These are phyloP conservation scores for Tetramorium alpestre DNA, from an alignment of 1,140 invertebrate genomes.

Conservation along the genomic window DNA sequence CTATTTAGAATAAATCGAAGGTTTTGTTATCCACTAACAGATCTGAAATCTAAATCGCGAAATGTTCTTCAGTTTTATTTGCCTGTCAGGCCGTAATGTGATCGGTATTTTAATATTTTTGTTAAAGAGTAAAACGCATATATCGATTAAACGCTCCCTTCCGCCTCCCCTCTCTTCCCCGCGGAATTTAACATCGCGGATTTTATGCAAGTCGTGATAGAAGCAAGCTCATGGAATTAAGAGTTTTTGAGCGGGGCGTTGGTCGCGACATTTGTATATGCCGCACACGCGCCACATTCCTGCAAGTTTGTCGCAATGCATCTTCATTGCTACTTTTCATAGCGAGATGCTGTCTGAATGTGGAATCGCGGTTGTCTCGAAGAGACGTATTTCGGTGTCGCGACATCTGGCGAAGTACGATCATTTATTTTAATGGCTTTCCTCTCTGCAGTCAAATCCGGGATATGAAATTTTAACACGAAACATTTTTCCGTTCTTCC, in stretches of 20 bases:
- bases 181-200: not conserved
- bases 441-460: conserved; percentile 14
- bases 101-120: not conserved
- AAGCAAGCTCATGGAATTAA: not conserved
- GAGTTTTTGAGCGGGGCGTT: conserved; percentile 13
- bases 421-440: conserved; percentile 47
- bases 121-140: not conserved
- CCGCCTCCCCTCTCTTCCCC: not conserved
- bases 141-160: not conserved
- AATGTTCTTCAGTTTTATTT: conserved; percentile 15
- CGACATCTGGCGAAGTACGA: conserved; percentile 25
- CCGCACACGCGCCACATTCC: conserved; percentile 37
- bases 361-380: conserved; percentile 34
- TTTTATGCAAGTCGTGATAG: not conserved
- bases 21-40: not conserved
- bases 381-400: conserved; percentile 41
- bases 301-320: conserved; percentile 48
- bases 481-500: not conserved
- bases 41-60: not conserved
- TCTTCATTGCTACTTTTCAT: conserved; percentile 54
- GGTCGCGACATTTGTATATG: conserved; percentile 37
- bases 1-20: not conserved
- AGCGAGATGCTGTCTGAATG: conserved; percentile 52
- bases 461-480: conserved; percentile 28
- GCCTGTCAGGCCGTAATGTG: not conserved